Evolutionary conservation across 1,140 invertebrate genomes (phyloP), one percentile per base, ranked within the genome.

Genomic region (Pollicipes pollicipes): DNA sequence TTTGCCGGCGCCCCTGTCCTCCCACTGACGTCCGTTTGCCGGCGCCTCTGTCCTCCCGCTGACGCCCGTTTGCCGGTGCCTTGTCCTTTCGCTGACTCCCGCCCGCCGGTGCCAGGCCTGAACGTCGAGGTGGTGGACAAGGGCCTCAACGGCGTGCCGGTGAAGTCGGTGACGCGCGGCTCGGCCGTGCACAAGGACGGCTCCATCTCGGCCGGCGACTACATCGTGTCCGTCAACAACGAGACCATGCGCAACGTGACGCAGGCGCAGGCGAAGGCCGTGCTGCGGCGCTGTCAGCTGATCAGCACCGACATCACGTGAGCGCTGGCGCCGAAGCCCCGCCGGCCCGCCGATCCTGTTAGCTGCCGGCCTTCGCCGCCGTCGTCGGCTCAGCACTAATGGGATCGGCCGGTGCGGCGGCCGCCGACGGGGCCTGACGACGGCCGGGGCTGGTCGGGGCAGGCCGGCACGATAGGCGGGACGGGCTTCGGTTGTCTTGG

Each of bases 81-180:
- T 64, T 75, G 73, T 45, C 78, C 70, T 72, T 80, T 76, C 69
- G 74, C 75, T 67, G 75, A 75, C 66, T 79, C 72, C 70, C 78
- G 73, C 32, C 77, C 73, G 31, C 78, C 70, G 28, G 78, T 78
- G 6, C 26, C 70, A 74, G 85, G 85, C 71, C 70, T 87, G 21
- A 81, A 77, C 24, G 79, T 87, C 8, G 84, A 86, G 70, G 79
- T 82, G 37, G 80, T 82, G 17, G 85, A 86, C 70, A 83, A 84
- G 73, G 85, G 85, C 26, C 76, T 84, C 13, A 88, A 88, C 79
- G 88, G 88, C 10, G 84, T 86, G 74, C 75, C 85, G 17, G 83
- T 89, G 21, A 84, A 82, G 68, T 80, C 80, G 35, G 78, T 88
- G 21, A 77, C 79, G 28, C 76, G 78, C 66, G 80, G 78, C 70